Conservation (phyloP, 2,888 invertebrate species). For the Leucania comma region DNA sequence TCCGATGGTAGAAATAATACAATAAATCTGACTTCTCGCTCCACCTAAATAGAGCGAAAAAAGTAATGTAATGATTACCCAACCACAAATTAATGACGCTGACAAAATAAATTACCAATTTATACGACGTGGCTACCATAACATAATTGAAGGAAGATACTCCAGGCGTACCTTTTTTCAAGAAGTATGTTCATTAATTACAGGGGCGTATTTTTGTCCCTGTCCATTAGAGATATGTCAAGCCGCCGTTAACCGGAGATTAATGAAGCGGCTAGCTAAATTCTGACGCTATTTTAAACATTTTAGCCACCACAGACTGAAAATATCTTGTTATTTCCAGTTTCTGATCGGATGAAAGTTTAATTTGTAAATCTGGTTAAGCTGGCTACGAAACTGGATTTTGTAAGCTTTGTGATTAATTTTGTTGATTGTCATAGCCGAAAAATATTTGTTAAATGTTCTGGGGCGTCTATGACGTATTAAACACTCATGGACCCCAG, state of each 20-base stretch:
- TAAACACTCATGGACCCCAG: no score
- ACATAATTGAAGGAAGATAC: constrained; percentile 49
- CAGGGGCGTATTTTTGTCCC: constrained; percentile 83
- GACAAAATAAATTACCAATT: constrained; percentile 36
- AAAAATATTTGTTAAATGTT: constrained; percentile 8
- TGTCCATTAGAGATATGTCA: constrained; percentile 87
- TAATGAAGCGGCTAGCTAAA: constrained; percentile 76
- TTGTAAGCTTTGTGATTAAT: constrained; percentile 25
- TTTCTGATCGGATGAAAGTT: constrained; percentile 46
- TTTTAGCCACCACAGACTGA: constrained; percentile 45
- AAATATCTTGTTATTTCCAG: constrained; percentile 22
- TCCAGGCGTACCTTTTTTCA: constrained; percentile 65
- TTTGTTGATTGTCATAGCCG: constrained; percentile 24
- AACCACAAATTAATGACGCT: background rate
- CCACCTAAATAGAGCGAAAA: no score
- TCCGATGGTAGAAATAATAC: no score
- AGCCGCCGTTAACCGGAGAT: constrained; percentile 80
- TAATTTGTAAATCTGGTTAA: constrained; percentile 44
- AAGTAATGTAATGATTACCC: no score
- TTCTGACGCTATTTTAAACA: constrained; percentile 71
- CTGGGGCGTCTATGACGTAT: no score
- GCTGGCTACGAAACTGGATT: constrained; percentile 3
- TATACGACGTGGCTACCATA: constrained; percentile 35
- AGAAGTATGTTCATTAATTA: constrained; percentile 82
- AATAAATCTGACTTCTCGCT: no score